Evolutionary conservation across 2,113 vertebrate species (phyloP).

Genomic region (Cryptotis parvus): DNA sequence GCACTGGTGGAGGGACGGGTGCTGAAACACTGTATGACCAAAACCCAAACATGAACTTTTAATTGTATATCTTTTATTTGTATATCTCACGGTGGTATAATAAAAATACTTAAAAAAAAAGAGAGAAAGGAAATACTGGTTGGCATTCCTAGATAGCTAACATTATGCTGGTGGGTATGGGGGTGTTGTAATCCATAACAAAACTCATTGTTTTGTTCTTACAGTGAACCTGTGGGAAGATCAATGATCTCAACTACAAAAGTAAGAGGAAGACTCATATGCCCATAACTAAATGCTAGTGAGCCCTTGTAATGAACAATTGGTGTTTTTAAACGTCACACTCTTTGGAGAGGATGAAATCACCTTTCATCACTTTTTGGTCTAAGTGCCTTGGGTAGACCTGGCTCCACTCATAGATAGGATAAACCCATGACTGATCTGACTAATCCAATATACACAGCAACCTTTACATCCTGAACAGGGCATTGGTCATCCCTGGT

Average conservation of each 20-base stretch:
- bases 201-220: background rate
- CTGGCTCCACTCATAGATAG: background rate
- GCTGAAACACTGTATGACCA: too few relatives aligned
- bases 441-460: background rate
- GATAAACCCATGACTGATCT: background rate
- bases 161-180: background rate
- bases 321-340: background rate
- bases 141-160: background rate
- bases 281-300: background rate
- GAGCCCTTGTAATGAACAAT: background rate
- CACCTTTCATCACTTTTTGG: background rate
- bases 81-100: too few relatives aligned
- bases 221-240: background rate
- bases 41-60: too few relatives aligned
- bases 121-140: background rate
- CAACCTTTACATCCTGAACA: background rate
- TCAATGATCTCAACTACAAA: background rate
- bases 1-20: too few relatives aligned
- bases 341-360: background rate
- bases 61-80: too few relatives aligned
- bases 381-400: background rate
- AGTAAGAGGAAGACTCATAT: background rate
- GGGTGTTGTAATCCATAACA: too few relatives aligned
- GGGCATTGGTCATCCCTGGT: accelerated
- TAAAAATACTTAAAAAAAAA: too few relatives aligned